Conservation (phyloP, 1,140 invertebrate genomes). For the Condylostylus longicornis region DNA sequence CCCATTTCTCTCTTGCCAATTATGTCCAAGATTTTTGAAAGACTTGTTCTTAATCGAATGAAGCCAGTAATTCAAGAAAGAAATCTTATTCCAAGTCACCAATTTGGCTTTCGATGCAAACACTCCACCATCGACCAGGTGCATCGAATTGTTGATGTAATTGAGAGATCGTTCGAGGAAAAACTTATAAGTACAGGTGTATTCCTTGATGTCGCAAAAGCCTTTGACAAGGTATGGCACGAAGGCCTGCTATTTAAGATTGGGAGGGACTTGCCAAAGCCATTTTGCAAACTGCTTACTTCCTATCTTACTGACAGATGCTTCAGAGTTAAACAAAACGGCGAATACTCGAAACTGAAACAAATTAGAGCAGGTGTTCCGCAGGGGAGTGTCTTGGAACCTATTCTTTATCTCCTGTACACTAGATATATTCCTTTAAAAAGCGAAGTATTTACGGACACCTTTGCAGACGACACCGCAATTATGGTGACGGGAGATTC, state of each 20-base stretch:
- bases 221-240: too few relatives aligned
- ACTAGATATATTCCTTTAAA: slow-evolving; percentile 11
- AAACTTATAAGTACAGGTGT: slow-evolving; percentile 1
- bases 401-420: slow-evolving; percentile 12
- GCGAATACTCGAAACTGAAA: too few relatives aligned
- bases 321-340: too few relatives aligned
- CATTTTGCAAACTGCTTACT: too few relatives aligned
- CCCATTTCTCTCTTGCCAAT: slow-evolving; percentile 2
- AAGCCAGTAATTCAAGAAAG: neutral
- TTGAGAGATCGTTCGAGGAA: slow-evolving; percentile 1
- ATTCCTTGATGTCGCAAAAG: too few relatives aligned
- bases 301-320: too few relatives aligned
- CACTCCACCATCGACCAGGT: slow-evolving; percentile 4
- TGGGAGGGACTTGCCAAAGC: too few relatives aligned
- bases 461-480: slow-evolving; percentile 16
- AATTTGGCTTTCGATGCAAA: slow-evolving; percentile 4
- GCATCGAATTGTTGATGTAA: neutral
- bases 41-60: slow-evolving; percentile 1
- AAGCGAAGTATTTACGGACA: slow-evolving; percentile 5
- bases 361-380: slow-evolving; percentile 9
- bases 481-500: slow-evolving; percentile 3
- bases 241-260: too few relatives aligned
- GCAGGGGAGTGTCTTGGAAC: slow-evolving; percentile 12
- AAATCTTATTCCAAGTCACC: slow-evolving; percentile 2
- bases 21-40: slow-evolving; percentile 4